These are phyloP conservation scores for Aphidoletes aphidimyza DNA, from an alignment of 2,888 invertebrate species.

Conservation along the genomic window DNA sequence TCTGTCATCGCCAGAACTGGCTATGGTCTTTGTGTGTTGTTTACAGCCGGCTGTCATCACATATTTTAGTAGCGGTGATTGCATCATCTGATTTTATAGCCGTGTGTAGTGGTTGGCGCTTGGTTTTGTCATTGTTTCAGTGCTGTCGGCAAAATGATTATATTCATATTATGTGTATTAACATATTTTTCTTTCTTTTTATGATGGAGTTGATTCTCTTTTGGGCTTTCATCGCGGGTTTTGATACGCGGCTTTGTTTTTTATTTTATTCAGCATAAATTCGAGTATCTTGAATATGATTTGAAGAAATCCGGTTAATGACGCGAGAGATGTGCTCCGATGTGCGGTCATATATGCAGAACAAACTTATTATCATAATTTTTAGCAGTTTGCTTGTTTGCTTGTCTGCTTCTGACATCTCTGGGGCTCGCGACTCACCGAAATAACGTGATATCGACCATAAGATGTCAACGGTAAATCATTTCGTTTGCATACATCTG, in stretches of 20 bases:
- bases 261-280: background rate
- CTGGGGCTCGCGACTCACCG: too few species aligned
- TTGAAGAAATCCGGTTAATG: background rate
- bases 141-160: conserved; percentile 40
- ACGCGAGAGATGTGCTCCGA: background rate
- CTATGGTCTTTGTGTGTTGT: background rate
- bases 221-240: background rate
- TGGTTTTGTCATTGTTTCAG: background rate
- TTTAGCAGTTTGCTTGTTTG: background rate
- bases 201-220: background rate
- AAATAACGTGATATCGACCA: too few species aligned
- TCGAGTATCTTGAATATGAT: background rate
- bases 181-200: background rate
- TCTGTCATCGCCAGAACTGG: background rate
- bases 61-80: conserved; percentile 6
- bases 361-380: conserved; percentile 29
- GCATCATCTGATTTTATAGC: background rate
- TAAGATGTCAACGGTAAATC: too few species aligned
- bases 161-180: conserved; percentile 20
- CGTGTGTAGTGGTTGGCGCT: background rate
- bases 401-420: too few species aligned
- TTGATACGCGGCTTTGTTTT: background rate
- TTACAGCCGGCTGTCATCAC: background rate
- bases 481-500: too few species aligned
- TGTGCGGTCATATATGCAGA: too few species aligned